These are phyloP conservation scores for Chloroclystis v-ata DNA, from an alignment of 2,888 invertebrate species.

Conservation along the genomic window DNA sequence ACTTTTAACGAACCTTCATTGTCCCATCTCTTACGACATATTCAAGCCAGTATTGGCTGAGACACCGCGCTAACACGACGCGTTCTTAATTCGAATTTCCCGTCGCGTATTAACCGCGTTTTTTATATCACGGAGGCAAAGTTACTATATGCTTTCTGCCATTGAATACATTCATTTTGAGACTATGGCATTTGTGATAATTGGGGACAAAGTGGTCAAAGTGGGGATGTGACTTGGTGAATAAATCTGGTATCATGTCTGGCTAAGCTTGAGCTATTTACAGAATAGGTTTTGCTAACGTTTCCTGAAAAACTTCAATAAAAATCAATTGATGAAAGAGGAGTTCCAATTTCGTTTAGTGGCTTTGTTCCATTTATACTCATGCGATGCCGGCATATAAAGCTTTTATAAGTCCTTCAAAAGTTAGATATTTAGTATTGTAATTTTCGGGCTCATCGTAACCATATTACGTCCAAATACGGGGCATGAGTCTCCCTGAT, in stretches of 20 bases:
- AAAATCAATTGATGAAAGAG: conserved; percentile 1
- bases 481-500: no score
- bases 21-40: conserved; percentile 23
- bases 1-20: conserved; percentile 2
- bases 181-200: not conserved
- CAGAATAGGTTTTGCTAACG: conserved; percentile 7
- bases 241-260: conserved; percentile 20
- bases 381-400: no score
- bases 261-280: conserved; percentile 8
- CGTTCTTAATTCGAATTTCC: conserved; percentile 29
- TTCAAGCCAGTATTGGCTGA: conserved; percentile 31
- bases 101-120: conserved; percentile 33
- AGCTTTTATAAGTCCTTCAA: no score
- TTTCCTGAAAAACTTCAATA: not conserved
- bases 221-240: conserved; percentile 23
- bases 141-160: not conserved
- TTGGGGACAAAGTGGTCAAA: conserved; percentile 1
- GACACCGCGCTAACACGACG: conserved; percentile 31
- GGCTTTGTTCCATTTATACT: not conserved
- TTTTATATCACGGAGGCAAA: conserved; percentile 6
- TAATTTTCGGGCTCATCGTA: no score
- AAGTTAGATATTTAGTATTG: no score
- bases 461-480: no score
- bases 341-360: not conserved
- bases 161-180: not conserved